Percentiles rank a stretch among this genome's conserved stretches.
These are phyloP conservation scores for Acronicta alni DNA, from an alignment of 2,888 invertebrate species.

Conservation along the genomic window DNA sequence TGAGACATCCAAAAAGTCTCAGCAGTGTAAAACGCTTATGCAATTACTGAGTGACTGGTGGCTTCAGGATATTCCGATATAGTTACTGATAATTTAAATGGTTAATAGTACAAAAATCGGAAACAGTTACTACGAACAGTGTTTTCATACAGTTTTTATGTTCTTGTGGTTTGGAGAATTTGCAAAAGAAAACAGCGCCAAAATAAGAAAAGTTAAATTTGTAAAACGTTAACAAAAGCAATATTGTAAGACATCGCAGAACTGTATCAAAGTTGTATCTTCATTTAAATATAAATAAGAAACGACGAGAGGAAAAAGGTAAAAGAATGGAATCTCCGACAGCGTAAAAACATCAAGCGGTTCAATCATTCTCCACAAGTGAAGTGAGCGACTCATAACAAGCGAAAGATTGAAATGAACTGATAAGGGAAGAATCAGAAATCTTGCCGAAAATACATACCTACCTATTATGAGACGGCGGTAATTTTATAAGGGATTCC, in stretches of 20 bases:
- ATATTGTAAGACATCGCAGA: slow-evolving; percentile 45
- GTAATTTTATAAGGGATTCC: slow-evolving; percentile 87
- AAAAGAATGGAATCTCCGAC: slow-evolving; percentile 68
- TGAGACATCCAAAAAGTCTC: too few relatives aligned
- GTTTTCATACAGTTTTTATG: not conserved
- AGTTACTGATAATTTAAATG: too few relatives aligned
- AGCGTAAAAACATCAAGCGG: slow-evolving; percentile 73
- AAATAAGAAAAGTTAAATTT: slow-evolving; percentile 15
- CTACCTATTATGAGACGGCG: slow-evolving; percentile 83
- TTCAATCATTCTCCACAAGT: slow-evolving; percentile 76
- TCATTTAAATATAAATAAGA: slow-evolving; percentile 73
- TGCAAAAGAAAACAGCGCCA: slow-evolving; percentile 3
- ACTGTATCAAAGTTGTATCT: slow-evolving; percentile 62
- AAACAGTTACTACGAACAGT: too few relatives aligned
- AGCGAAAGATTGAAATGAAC: slow-evolving; percentile 86
- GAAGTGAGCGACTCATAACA: slow-evolving; percentile 82
- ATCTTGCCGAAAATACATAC: slow-evolving; percentile 86
- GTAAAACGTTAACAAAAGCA: slow-evolving; percentile 35
- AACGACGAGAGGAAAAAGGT: slow-evolving; percentile 61
- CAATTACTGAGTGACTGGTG: too few relatives aligned
- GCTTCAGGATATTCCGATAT: too few relatives aligned
- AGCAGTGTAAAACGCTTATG: too few relatives aligned
- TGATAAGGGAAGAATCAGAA: slow-evolving; percentile 84
- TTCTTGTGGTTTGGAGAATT: not conserved
- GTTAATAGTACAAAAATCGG: too few relatives aligned